These are phyloP conservation scores for Actias luna DNA, from an alignment of 2,888 invertebrate species.

Conservation along the genomic window DNA sequence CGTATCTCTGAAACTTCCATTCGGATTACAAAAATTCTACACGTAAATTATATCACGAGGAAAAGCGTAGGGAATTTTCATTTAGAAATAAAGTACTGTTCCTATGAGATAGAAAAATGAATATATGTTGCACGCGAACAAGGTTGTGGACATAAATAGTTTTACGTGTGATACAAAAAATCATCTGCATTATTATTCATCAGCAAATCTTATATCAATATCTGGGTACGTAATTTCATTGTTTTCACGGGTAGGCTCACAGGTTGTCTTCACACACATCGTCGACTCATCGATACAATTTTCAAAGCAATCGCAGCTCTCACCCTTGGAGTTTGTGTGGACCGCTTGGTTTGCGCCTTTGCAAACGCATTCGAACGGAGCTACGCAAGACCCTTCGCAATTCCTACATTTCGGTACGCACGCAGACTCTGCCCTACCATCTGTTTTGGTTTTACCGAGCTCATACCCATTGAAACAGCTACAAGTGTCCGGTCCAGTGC, in stretches of 20 bases:
- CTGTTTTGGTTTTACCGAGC: not conserved
- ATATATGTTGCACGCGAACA: too few species aligned
- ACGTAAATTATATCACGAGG: too few species aligned
- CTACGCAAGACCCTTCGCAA: not conserved
- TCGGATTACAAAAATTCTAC: too few species aligned
- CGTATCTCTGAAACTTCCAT: too few species aligned
- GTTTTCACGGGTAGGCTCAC: not conserved
- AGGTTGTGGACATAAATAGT: too few species aligned
- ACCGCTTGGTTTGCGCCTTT: not conserved
- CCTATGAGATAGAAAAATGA: too few species aligned
- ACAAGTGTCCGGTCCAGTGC: not conserved
- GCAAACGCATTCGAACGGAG: not conserved
- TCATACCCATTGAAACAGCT: not conserved
- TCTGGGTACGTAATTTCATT: not conserved
- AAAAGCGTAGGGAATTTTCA: too few species aligned
- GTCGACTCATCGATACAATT: not conserved
- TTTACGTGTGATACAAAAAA: too few species aligned
- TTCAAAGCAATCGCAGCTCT: constrained; percentile 2
- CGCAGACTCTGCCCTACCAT: not conserved
- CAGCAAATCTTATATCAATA: not conserved
- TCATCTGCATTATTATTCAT: not conserved
- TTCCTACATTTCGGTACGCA: constrained; percentile 3
- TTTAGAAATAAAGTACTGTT: too few species aligned
- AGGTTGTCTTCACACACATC: not conserved
- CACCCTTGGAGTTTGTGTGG: not conserved